Evolutionary conservation across 2,888 invertebrate species (phyloP).

Genomic region (Leptinotarsa peninsularis): DNA sequence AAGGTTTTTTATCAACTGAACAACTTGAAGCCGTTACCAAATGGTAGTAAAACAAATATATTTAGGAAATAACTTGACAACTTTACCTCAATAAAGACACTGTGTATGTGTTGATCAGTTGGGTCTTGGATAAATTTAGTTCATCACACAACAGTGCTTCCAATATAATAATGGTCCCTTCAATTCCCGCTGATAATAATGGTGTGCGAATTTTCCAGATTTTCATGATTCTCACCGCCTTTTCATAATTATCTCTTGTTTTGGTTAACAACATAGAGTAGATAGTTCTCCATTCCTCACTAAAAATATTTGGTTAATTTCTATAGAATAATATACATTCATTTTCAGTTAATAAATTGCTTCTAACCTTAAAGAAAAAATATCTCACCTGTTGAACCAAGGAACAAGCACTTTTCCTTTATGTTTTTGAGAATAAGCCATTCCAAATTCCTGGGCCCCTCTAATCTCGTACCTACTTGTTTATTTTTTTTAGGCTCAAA

Average conservation of each 20-base stretch:
- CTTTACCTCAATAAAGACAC: conserved; percentile 74
- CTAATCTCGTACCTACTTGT: background rate
- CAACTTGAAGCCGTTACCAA: too few relatives aligned
- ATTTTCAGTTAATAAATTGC: background rate
- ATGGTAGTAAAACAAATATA: too few relatives aligned
- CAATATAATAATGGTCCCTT: conserved; percentile 71
- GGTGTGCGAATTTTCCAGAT: conserved; percentile 73
- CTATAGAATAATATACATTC: too few relatives aligned
- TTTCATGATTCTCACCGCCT: conserved; percentile 68
- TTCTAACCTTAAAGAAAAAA: background rate
- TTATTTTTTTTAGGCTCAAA: background rate
- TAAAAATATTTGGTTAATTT: conserved; percentile 46
- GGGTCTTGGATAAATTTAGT: conserved; percentile 66
- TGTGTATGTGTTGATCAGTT: conserved; percentile 66
- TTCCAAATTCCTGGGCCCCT: conserved; percentile 31
- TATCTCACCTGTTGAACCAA: conserved; percentile 63
- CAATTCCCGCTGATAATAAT: conserved; percentile 71
- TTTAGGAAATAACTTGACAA: background rate
- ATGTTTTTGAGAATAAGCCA: conserved; percentile 62
- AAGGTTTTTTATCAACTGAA: too few relatives aligned
- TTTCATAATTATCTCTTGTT: conserved; percentile 59
- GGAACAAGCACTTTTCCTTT: conserved; percentile 61
- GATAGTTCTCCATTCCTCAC: conserved; percentile 70
- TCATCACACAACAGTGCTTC: conserved; percentile 67
- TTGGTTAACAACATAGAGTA: conserved; percentile 67